phyloP scores from a whole-genome alignment of 2,797 vertebrate species.

The Macroramphosus scolopax region DNA sequence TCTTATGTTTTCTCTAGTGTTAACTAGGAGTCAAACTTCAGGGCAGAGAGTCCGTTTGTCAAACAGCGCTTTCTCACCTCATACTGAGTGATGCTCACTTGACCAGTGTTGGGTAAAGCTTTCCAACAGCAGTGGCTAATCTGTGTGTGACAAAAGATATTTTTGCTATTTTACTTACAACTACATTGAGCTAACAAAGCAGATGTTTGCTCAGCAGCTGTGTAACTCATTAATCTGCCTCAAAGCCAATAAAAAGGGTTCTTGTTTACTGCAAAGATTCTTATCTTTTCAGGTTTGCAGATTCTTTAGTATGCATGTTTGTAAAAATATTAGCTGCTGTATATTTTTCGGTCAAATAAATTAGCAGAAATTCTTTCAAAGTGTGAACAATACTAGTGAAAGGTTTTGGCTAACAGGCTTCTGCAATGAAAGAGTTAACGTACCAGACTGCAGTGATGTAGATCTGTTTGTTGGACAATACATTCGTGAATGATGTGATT shows the following conservation, averaged over 20 bases:
- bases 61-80: slow-evolving; percentile 76
- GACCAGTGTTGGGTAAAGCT: slow-evolving; percentile 77
- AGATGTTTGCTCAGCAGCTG: slow-evolving; percentile 36
- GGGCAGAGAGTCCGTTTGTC: slow-evolving; percentile 65
- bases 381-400: slow-evolving; percentile 15
- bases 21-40: slow-evolving; percentile 32
- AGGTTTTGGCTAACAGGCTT: slow-evolving; percentile 9
- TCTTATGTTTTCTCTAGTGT: slow-evolving; percentile 41
- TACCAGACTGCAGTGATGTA: slow-evolving; percentile 14
- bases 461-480: slow-evolving; percentile 2
- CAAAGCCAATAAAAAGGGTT: slow-evolving; percentile 50
- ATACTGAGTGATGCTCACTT: slow-evolving; percentile 74
- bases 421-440: slow-evolving; percentile 30
- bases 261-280: slow-evolving; percentile 39
- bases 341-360: slow-evolving; percentile 17
- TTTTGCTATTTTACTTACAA: slow-evolving; percentile 71
- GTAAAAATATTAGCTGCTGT: slow-evolving; percentile 34
- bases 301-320: slow-evolving; percentile 23
- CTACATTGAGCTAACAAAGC: slow-evolving; percentile 66
- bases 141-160: slow-evolving; percentile 79
- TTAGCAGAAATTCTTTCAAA: slow-evolving; percentile 29
- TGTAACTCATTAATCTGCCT: slow-evolving; percentile 4
- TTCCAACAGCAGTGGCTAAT: slow-evolving; percentile 79
- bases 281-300: slow-evolving; percentile 29
- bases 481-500: slow-evolving; percentile 5